phyloP scores from a whole-genome alignment of 1,140 invertebrate genomes.

The Cephus cinctus region DNA sequence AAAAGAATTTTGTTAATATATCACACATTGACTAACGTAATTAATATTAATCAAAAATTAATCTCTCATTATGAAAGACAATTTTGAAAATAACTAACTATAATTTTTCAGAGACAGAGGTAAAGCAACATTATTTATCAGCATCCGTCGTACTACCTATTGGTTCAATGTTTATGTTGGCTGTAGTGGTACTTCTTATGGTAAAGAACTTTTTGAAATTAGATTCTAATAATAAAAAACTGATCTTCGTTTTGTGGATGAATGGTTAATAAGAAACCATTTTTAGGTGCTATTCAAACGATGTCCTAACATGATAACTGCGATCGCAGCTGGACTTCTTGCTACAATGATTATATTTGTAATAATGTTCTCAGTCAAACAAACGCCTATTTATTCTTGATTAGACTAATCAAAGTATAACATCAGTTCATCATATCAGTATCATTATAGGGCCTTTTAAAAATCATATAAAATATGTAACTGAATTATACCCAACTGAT shows the following conservation, averaged over 20 bases:
- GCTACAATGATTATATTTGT: slow-evolving; percentile 34
- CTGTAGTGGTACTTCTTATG: slow-evolving; percentile 40
- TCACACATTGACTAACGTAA: not conserved
- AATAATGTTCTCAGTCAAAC: slow-evolving; percentile 30
- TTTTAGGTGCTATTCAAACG: slow-evolving; percentile 45
- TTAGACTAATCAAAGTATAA: too few species aligned
- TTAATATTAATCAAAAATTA: slow-evolving; percentile 9
- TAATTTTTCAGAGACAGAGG: slow-evolving; percentile 29
- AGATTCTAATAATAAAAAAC: not conserved
- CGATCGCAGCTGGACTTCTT: slow-evolving; percentile 37
- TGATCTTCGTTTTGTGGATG: not conserved
- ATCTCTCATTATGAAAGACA: slow-evolving; percentile 16
- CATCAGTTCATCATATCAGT: not conserved
- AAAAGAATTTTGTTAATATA: slow-evolving; percentile 7
- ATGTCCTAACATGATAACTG: slow-evolving; percentile 37
- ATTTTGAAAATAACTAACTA: too few species aligned
- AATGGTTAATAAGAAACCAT: not conserved
- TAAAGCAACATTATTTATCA: slow-evolving; percentile 38
- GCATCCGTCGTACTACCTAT: slow-evolving; percentile 38
- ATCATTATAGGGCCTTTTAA: not conserved
- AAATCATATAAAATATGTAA: slow-evolving; percentile 1
- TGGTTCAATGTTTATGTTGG: slow-evolving; percentile 39
- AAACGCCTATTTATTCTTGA: slow-evolving; percentile 37
- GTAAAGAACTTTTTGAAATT: slow-evolving; percentile 26
- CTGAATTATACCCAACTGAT: slow-evolving; percentile 14